A percentile compares a stretch with the other conserved stretches of the same genome.
Conservation (phyloP, 2,797 vertebrate species). For the Diplodus sargus region DNA sequence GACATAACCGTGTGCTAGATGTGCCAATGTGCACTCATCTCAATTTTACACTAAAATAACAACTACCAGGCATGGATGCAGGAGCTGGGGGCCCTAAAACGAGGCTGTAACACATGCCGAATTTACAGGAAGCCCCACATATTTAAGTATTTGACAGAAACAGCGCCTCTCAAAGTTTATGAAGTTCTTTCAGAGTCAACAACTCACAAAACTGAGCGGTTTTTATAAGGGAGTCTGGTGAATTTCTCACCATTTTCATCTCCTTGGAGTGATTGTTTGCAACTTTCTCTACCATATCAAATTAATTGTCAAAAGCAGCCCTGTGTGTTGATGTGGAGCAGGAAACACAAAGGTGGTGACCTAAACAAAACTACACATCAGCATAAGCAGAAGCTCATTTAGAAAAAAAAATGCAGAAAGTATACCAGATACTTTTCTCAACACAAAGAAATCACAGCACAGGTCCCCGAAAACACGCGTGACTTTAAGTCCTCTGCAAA, state of each 20-base stretch:
- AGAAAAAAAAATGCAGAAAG: neutral
- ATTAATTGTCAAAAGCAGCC: neutral
- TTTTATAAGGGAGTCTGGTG: too few species aligned
- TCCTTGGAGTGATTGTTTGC: too few species aligned
- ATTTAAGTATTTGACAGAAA: too few species aligned
- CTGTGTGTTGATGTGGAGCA: neutral
- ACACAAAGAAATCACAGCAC: conserved; percentile 10
- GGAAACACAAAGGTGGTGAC: conserved; percentile 7
- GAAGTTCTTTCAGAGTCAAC: too few species aligned
- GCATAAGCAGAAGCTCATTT: neutral
- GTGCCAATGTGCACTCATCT: conserved; percentile 45
- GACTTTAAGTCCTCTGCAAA: conserved; percentile 50
- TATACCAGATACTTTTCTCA: neutral
- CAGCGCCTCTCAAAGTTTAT: too few species aligned
- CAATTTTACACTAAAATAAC: conserved; percentile 20
- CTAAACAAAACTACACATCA: neutral
- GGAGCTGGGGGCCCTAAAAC: too few species aligned
- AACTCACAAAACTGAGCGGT: too few species aligned
- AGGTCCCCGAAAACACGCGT: conserved; percentile 21
- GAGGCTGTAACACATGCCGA: too few species aligned
- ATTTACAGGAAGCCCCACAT: too few species aligned
- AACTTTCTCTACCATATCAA: neutral
- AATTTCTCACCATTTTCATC: too few species aligned
- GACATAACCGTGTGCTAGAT: conserved; percentile 56
- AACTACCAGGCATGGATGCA: neutral